Evolutionary conservation across 2,113 vertebrate species (phyloP).

Genomic region (Podarcis raffonei): DNA sequence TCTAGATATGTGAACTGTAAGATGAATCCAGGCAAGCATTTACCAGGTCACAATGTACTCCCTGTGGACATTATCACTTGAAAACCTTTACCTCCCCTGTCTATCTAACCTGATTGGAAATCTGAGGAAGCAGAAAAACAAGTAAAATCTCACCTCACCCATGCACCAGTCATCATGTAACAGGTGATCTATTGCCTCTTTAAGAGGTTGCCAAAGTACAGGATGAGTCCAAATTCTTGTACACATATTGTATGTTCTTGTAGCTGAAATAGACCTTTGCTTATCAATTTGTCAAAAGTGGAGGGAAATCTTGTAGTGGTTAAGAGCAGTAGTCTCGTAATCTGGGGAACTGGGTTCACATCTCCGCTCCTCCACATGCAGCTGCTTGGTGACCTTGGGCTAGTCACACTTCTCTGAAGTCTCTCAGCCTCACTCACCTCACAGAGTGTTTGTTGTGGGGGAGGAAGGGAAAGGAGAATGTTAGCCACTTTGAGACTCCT

Average conservation of each 20-base stretch:
- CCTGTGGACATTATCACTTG: neutral
- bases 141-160: neutral
- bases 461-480: no score
- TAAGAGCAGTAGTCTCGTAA: no score
- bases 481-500: no score
- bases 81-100: neutral
- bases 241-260: neutral
- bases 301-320: neutral
- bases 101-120: neutral
- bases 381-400: no score
- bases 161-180: neutral
- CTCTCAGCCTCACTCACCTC: no score
- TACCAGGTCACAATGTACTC: neutral
- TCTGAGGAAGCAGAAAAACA: neutral
- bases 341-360: no score
- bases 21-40: neutral
- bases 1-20: neutral
- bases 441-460: no score
- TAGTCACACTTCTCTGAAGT: no score
- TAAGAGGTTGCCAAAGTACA: neutral
- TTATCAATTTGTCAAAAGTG: rapidly evolving
- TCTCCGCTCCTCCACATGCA: no score
- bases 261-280: neutral
- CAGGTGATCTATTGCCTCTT: neutral
- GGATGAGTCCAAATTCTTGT: neutral